Percentiles rank a stretch among this genome's conserved stretches.
phyloP scores from a whole-genome alignment of 2,888 invertebrate species.

The Volucella zonaria region DNA sequence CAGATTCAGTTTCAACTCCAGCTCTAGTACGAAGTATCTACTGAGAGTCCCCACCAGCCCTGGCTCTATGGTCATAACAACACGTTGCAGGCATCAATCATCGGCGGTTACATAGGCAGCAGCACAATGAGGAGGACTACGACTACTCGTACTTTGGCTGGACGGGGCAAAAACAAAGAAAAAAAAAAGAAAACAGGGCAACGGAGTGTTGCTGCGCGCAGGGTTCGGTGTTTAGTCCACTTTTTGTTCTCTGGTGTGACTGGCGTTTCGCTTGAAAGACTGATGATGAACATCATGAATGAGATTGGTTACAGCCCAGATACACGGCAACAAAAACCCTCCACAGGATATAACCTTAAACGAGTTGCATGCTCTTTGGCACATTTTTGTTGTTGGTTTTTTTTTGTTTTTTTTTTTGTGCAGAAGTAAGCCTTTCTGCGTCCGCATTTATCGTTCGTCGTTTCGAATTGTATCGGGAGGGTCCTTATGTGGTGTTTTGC shows the following conservation, averaged over 20 bases:
- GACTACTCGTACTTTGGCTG: constrained; percentile 4
- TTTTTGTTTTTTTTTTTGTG: constrained; percentile 9
- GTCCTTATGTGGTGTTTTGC: constrained; percentile 38
- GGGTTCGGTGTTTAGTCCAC: constrained; percentile 50
- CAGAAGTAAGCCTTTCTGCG: constrained; percentile 1
- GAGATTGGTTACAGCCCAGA: constrained; percentile 72
- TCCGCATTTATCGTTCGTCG: constrained; percentile 38
- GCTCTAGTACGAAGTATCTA: background rate
- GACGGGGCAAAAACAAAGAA: background rate
- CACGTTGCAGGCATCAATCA: constrained; percentile 69
- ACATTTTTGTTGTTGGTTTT: constrained; percentile 44
- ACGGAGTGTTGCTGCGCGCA: constrained; percentile 24
- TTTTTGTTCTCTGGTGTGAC: constrained; percentile 58
- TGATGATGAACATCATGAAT: constrained; percentile 69
- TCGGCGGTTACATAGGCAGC: constrained; percentile 56
- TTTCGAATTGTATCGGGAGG: constrained; percentile 58
- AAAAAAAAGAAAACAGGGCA: background rate
- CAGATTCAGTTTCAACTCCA: too few relatives aligned
- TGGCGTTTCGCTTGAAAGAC: constrained; percentile 64
- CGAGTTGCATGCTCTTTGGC: constrained; percentile 67
- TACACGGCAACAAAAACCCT: constrained; percentile 40
- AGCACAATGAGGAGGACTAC: constrained; percentile 39
- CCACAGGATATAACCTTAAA: constrained; percentile 45
- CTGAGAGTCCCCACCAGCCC: background rate
- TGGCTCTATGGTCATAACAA: constrained; percentile 2